Percentiles rank a stretch among this genome's conserved stretches.
phyloP scores from a whole-genome alignment of 2,888 invertebrate species.

The Ophion ellenae region DNA sequence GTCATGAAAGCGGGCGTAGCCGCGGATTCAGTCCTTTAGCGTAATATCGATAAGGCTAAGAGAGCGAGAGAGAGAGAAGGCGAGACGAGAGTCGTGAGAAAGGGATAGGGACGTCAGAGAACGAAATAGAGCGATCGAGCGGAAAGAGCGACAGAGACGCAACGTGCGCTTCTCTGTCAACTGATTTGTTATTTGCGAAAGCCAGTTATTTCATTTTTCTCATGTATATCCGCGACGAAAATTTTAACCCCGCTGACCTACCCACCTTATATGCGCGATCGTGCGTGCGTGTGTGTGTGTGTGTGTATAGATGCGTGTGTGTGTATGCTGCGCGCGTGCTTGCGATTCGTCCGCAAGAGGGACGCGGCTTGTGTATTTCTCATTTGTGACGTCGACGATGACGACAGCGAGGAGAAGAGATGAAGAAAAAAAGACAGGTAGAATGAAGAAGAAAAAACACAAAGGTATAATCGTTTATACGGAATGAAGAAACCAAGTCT shows the following conservation, averaged over 20 bases:
- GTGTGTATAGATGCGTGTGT: slow-evolving; percentile 35
- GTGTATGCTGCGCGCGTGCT: slow-evolving; percentile 40
- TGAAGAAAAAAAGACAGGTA: slow-evolving; percentile 4
- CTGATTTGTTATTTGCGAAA: slow-evolving; percentile 52
- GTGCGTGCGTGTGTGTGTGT: slow-evolving; percentile 51
- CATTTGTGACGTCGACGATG: slow-evolving; percentile 27
- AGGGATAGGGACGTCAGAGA: slow-evolving; percentile 15
- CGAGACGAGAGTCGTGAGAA: slow-evolving; percentile 9
- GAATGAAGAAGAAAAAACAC: slow-evolving; percentile 21
- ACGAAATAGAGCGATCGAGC: background rate
- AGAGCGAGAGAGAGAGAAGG: background rate
- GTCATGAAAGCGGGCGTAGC: slow-evolving; percentile 62
- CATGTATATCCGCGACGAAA: slow-evolving; percentile 41
- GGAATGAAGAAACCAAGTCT: slow-evolving; percentile 58
- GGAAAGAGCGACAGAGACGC: slow-evolving; percentile 36
- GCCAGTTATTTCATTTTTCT: slow-evolving; percentile 52
- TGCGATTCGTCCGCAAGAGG: slow-evolving; percentile 50
- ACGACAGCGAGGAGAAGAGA: slow-evolving; percentile 22
- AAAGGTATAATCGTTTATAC: slow-evolving; percentile 49
- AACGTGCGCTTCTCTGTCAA: slow-evolving; percentile 45
- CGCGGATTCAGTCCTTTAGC: slow-evolving; percentile 63
- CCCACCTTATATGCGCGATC: slow-evolving; percentile 51
- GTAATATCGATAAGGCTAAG: slow-evolving; percentile 62
- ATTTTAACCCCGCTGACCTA: slow-evolving; percentile 43
- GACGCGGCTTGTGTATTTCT: slow-evolving; percentile 54